These are phyloP conservation scores for Sebastes trivittatus DNA, from an alignment of 2,797 vertebrate genomes.

Conservation along the genomic window DNA sequence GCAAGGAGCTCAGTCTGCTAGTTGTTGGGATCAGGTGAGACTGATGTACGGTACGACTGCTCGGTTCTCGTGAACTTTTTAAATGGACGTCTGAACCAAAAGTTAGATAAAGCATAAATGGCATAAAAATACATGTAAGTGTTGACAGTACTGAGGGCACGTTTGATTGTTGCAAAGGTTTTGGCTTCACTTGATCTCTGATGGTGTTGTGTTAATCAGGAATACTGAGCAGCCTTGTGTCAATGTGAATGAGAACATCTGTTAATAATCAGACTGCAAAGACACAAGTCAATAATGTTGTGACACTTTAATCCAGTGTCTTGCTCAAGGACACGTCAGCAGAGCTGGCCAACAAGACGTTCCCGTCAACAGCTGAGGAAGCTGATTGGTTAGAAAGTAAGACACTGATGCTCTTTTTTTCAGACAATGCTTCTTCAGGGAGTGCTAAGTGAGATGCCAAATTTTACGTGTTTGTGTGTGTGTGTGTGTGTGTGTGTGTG, in stretches of 20 bases:
- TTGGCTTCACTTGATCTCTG: background rate
- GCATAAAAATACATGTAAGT: no score
- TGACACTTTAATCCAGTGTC: background rate
- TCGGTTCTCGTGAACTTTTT: background rate
- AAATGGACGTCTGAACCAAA: background rate
- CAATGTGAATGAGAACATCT: background rate
- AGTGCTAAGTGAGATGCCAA: background rate
- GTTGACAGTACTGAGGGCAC: background rate
- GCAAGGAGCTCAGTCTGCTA: background rate
- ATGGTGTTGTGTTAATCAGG: background rate
- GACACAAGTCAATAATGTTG: background rate
- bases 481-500: constrained; percentile 15
- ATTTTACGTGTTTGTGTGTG: constrained; percentile 14
- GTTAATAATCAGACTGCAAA: background rate
- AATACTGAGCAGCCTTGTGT: background rate
- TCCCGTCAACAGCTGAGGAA: background rate
- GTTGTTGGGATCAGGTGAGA: background rate
- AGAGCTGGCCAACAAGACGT: background rate
- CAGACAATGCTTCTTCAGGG: background rate
- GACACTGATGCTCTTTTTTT: constrained; percentile 8
- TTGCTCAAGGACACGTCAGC: constrained; percentile 11
- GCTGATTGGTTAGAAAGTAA: constrained; percentile 19
- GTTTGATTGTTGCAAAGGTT: background rate
- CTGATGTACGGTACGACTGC: background rate
- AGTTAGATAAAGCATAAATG: background rate